Evolutionary conservation across 2,888 invertebrate genomes (phyloP).

Genomic region (Sesamia inferens): DNA sequence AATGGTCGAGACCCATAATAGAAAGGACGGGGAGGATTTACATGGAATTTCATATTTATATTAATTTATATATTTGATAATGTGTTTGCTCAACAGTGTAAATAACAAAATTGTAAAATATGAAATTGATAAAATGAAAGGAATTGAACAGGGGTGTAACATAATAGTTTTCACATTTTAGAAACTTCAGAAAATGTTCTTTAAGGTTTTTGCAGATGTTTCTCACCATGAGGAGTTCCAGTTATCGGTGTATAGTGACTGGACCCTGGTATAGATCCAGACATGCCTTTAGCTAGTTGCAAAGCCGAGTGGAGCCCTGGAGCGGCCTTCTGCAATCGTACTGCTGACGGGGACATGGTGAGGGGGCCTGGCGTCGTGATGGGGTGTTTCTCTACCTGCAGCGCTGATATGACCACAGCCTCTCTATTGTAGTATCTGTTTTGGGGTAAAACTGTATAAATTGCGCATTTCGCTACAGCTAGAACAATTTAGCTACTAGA

Average conservation of each 20-base stretch:
- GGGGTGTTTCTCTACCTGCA: constrained; percentile 98
- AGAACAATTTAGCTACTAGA: constrained; percentile 3
- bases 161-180: background rate
- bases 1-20: background rate
- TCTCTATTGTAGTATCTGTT: constrained; percentile 97
- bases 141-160: background rate
- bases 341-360: constrained; percentile 92
- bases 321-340: constrained; percentile 89
- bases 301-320: constrained; percentile 86
- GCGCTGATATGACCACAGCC: constrained; percentile 97
- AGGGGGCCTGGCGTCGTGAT: constrained; percentile 96
- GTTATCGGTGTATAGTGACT: constrained; percentile 92
- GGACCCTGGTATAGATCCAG: constrained; percentile 87
- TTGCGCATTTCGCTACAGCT: constrained; percentile 27
- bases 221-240: constrained; percentile 87
- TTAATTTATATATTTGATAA: background rate
- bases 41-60: background rate
- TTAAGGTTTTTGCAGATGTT: background rate
- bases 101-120: background rate
- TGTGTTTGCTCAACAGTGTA: background rate
- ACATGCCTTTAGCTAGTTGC: constrained; percentile 87
- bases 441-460: background rate
- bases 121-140: background rate
- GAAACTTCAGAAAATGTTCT: background rate
- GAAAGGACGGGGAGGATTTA: background rate